Base-by-base conservation (phyloP, 35 echinoderm and acorn worm genomes). In the Lytechinus pictus region DNA sequence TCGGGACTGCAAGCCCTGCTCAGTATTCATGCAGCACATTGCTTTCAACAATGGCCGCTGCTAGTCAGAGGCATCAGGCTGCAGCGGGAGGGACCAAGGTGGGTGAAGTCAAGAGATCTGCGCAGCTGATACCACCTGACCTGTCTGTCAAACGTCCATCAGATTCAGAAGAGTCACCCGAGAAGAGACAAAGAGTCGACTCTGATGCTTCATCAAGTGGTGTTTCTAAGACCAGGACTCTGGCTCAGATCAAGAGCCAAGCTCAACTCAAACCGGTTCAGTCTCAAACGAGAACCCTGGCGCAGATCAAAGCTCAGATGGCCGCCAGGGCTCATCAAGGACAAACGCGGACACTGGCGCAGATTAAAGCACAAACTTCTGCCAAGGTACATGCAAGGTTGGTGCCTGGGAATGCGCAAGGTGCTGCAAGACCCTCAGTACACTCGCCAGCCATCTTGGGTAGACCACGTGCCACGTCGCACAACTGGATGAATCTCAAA, bases 211-310 rank as follows among this genome's bases (percentile, higher is more conserved):
- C 51, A 27, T 29, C n/a, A 54, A 92, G 88, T 55, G 95, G 44
- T 9, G 13, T 10, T 14, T 57, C 55, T 11, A 93, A 99, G 61
- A 99, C 98, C 55, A 98, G 95, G 71, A 99, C 98, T 61, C 93
- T 99, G 33, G 98, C 98, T 53, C 98, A 99, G 86, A 99, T 99
- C 86, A 99, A 99, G 95, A 96, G 96, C 12, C 96, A 99, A 54
- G 96, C 96, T 1, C 93, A 96, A 71, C 94, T 96, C 16, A 96
- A 95, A 72, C 92, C 28, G 53, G 92, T 33, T 24, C 92, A 55
- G 55, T 93, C 96, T 9, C 98, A 99, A 60, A 99, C 98, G 66
- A 98, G 95, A 89, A 99, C 98, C 27, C 93, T 99, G 13, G 98
- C 98, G 19, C 98, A 99, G 88, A 99, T 99, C 86, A 99, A 99